phyloP scores from a whole-genome alignment of 2,113 vertebrate genomes.

The Thunnus thynnus region DNA sequence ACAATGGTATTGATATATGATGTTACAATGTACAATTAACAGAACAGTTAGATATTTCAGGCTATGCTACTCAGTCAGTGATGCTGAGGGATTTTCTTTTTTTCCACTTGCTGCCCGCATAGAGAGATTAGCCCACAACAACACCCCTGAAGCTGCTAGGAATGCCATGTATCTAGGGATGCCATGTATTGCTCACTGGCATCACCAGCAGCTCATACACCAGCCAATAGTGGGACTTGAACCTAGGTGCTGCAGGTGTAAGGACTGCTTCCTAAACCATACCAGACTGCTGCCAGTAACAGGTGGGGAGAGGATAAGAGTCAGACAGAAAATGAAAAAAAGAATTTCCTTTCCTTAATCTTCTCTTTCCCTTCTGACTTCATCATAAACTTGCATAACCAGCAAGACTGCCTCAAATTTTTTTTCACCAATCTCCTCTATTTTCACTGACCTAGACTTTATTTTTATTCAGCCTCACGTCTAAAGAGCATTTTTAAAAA shows the following conservation, averaged over 20 bases:
- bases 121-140: constrained; percentile 63
- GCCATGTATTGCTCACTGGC: constrained; percentile 55
- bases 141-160: constrained; percentile 34
- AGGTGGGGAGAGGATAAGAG: neutral
- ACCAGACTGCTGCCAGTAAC: constrained; percentile 18
- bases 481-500: constrained; percentile 58
- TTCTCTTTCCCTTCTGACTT: constrained; percentile 33
- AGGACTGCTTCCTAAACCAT: constrained; percentile 32
- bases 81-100: constrained; percentile 61
- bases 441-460: constrained; percentile 42
- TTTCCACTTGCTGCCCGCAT: constrained; percentile 64
- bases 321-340: constrained; percentile 19
- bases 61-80: constrained; percentile 38
- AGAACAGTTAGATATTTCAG: constrained; percentile 23
- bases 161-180: constrained; percentile 41
- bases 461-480: constrained; percentile 16
- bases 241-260: constrained; percentile 44
- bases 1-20: neutral
- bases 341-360: constrained; percentile 39
- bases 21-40: neutral
- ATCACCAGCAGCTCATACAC: constrained; percentile 26
- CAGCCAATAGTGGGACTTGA: constrained; percentile 49
- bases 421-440: constrained; percentile 17
- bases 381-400: constrained; percentile 53
- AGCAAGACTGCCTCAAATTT: constrained; percentile 32